Percentiles rank a stretch among this genome's conserved stretches.
Evolutionary conservation across 2,797 vertebrate species (phyloP).

Genomic region (Hoplostethus mediterraneus): DNA sequence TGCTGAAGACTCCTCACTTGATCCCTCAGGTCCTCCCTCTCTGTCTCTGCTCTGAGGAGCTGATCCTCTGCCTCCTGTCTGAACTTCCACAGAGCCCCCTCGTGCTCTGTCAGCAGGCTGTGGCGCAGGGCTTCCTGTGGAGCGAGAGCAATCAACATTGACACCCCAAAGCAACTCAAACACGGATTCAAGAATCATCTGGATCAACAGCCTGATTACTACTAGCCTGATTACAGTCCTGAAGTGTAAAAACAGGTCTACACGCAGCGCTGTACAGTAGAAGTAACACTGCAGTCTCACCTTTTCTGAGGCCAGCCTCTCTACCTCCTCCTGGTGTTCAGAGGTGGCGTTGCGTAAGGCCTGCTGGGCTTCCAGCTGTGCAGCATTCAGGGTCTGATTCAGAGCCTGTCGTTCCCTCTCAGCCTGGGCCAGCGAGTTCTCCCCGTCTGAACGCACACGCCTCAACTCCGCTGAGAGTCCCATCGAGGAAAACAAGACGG

Average conservation of each 20-base stretch:
- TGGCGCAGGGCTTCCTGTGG: conserved; percentile 84
- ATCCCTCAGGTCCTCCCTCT: conserved; percentile 88
- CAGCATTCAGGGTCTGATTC: conserved; percentile 78
- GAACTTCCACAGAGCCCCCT: conserved; percentile 79
- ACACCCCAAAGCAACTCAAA: conserved; percentile 1
- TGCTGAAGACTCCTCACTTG: conserved; percentile 84
- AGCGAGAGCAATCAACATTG: not conserved
- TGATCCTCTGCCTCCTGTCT: conserved; percentile 88
- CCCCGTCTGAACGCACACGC: conserved; percentile 80
- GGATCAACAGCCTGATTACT: not conserved
- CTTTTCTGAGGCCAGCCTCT: conserved; percentile 88
- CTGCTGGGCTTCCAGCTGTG: conserved; percentile 85
- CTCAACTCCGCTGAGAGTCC: conserved; percentile 84
- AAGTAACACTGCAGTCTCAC: conserved; percentile 64
- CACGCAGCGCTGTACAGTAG: not conserved
- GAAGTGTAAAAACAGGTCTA: not conserved
- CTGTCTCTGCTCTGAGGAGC: conserved; percentile 77
- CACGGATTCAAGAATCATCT: not conserved
- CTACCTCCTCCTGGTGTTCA: conserved; percentile 89
- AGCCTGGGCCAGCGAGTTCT: conserved; percentile 72
- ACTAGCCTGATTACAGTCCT: not conserved
- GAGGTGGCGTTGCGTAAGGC: conserved; percentile 79
- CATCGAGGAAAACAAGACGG: conserved; percentile 33
- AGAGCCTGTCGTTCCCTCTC: conserved; percentile 86
- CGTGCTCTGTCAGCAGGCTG: conserved; percentile 84